Evolutionary conservation across 2,888 invertebrate species (phyloP), one percentile per base, ranked within the genome.

Genomic region (Abrostola tripartita): DNA sequence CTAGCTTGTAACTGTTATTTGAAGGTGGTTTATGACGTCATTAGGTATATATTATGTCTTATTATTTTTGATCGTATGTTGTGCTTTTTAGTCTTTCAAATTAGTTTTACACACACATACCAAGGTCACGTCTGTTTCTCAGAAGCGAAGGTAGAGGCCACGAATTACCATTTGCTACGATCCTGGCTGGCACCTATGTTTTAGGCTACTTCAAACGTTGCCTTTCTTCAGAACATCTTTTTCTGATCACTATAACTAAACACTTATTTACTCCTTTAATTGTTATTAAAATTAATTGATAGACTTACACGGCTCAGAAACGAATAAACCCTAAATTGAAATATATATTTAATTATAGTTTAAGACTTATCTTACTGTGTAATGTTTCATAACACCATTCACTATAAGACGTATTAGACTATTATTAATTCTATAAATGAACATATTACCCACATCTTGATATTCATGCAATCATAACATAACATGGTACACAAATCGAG

Each of bases 381-480:
- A 5, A 5, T n/a, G 37, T n/a, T 5, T 36, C 52, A 76, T 82
- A 82, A 75, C 61, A 71, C 76, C 76, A 71, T 87, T 77, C 83
- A 77, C 70, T 75, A 82, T 82, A 79, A 84, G 76, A 75, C 81
- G 74, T 71, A 79, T 68, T 79, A 76, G 75, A 77, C 74, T 68
- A 87, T 88, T 88, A 86, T 80, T 79, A 75, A 89, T 90, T 88
- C 88, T 85, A 86, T 79, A 86, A 87, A 88, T 88, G 88, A 85
- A 82, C 85, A 81, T 84, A 85, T 88, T 79, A 83, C 83, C 80
- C 61, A 82, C 84, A 88, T 87, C 84, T 83, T 81, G 72, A 84
- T 83, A 85, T 83, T 85, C 77, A 84, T 80, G 77, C 76, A 69
- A 82, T 66, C 76, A 83, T 81, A 79, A 82, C 79, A 81, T 82